These are phyloP conservation scores for Anthophora plumipes DNA, from an alignment of 2,888 invertebrate species.

Conservation along the genomic window DNA sequence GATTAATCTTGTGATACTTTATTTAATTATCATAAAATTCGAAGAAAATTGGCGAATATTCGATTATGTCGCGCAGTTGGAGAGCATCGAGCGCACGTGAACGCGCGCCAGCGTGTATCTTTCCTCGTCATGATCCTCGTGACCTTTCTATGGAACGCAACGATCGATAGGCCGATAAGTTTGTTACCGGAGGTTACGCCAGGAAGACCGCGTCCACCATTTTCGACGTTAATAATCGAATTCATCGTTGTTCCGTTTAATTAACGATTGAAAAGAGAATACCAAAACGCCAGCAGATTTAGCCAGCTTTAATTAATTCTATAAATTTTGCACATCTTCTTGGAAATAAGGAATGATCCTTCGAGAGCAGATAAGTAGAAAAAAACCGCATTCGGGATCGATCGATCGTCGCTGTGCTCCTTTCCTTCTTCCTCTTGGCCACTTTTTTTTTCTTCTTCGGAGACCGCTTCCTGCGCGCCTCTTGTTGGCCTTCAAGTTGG, in stretches of 20 bases:
- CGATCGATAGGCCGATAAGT: constrained; percentile 68
- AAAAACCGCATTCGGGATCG: constrained; percentile 25
- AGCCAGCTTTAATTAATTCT: no score
- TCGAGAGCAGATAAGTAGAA: constrained; percentile 52
- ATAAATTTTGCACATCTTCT: background rate
- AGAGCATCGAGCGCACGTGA: constrained; percentile 7
- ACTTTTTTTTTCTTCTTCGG: constrained; percentile 30
- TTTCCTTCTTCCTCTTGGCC: constrained; percentile 19
- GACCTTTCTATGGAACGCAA: constrained; percentile 68
- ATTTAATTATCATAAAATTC: no score
- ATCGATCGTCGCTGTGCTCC: constrained; percentile 8
- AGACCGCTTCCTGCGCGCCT: constrained; percentile 55
- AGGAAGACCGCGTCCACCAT: constrained; percentile 72
- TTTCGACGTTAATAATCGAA: constrained; percentile 61
- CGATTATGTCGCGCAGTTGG: constrained; percentile 5
- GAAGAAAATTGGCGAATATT: constrained; percentile 2
- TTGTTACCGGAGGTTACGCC: constrained; percentile 78
- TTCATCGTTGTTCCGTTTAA: constrained; percentile 34
- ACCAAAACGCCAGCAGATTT: no score
- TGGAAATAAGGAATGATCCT: background rate
- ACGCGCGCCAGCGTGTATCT: constrained; percentile 31
- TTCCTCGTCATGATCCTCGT: constrained; percentile 59
- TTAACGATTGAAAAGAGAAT: background rate
- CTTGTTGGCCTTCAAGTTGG: constrained; percentile 46
- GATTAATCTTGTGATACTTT: no score